These are phyloP conservation scores for Drosophila acutilabella DNA, from an alignment of 2,888 invertebrate species.

Conservation along the genomic window DNA sequence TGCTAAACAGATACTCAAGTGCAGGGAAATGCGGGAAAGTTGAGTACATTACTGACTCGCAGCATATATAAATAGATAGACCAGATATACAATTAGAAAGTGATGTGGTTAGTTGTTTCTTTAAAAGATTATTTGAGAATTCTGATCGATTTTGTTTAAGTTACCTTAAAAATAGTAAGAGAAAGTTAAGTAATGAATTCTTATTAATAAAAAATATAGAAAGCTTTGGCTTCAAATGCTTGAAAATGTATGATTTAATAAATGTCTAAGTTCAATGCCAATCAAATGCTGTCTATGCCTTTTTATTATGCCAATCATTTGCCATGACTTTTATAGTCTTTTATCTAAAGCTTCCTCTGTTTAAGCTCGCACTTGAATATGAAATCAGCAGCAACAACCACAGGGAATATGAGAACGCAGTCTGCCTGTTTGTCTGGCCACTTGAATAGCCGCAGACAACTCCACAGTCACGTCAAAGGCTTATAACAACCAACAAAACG, in stretches of 20 bases:
- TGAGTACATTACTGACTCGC: conserved; percentile 28
- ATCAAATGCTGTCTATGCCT: background rate
- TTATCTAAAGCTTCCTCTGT: conserved; percentile 1
- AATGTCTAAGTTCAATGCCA: background rate
- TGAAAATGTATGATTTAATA: too few species aligned
- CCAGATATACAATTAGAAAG: background rate
- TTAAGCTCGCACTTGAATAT: background rate
- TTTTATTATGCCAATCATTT: background rate
- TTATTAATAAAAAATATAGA: too few species aligned
- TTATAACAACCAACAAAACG: background rate
- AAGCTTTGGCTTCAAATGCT: too few species aligned
- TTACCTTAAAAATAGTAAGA: too few species aligned
- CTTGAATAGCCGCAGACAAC: conserved; percentile 71
- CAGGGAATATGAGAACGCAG: conserved; percentile 8
- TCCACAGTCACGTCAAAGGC: conserved; percentile 70
- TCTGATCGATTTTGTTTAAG: too few species aligned
- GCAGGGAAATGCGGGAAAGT: conserved; percentile 5
- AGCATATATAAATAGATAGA: conserved; percentile 14
- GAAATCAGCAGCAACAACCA: conserved; percentile 17
- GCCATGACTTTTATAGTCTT: conserved; percentile 2
- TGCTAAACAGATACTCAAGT: conserved; percentile 77
- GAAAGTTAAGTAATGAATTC: too few species aligned
- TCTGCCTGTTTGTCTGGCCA: conserved; percentile 36
- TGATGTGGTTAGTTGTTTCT: conserved; percentile 5
- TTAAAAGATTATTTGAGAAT: background rate